Evolutionary conservation across 2,113 vertebrate species (phyloP).

Genomic region (Oenanthe melanoleuca): DNA sequence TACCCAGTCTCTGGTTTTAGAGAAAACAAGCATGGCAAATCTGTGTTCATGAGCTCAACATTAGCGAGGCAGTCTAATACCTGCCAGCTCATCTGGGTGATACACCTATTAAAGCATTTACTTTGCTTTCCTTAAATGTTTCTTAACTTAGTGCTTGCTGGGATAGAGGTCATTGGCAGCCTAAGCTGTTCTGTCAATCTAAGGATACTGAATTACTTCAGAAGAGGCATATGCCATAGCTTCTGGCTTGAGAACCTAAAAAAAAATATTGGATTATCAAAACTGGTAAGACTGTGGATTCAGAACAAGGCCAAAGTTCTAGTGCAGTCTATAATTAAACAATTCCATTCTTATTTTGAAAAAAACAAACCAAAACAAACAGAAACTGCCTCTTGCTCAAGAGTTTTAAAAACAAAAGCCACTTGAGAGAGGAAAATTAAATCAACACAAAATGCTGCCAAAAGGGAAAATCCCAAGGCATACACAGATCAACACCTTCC

Average conservation of each 20-base stretch:
- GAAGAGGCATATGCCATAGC: not conserved
- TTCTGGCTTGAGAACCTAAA: not conserved
- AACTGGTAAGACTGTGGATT: not conserved
- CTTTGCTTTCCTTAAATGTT: not conserved
- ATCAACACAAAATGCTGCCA: constrained; percentile 18
- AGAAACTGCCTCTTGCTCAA: constrained; percentile 36
- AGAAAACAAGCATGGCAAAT: not conserved
- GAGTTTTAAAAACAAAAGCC: constrained; percentile 45
- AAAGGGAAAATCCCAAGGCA: constrained; percentile 36
- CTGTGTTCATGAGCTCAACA: not conserved
- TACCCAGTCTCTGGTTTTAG: not conserved
- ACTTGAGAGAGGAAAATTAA: constrained; percentile 29
- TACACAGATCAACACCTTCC: not conserved
- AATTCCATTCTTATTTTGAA: not conserved
- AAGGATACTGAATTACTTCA: not conserved
- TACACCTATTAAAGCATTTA: not conserved
- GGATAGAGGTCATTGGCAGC: not conserved
- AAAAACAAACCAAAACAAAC: constrained; percentile 21
- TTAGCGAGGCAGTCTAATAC: not conserved
- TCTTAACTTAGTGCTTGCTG: not conserved
- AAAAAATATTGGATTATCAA: not conserved
- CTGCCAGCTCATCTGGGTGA: not conserved
- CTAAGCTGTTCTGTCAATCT: not conserved
- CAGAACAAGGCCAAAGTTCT: not conserved
- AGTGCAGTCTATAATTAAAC: constrained; percentile 9